phyloP scores from a whole-genome alignment of 2,113 vertebrate genomes.

The Sander lucioperca region DNA sequence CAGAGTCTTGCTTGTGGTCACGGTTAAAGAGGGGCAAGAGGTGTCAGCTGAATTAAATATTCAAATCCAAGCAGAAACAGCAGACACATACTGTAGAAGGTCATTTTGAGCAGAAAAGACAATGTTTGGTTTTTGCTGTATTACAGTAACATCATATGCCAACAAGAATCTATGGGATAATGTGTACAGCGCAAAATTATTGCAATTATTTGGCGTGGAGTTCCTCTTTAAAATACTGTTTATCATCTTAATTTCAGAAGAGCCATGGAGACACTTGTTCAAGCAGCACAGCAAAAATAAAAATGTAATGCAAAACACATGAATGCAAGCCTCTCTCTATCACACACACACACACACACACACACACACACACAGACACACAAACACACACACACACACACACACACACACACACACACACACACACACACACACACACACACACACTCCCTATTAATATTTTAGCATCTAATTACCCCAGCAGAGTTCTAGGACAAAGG shows the following conservation, averaged over 20 bases:
- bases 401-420: conserved; percentile 18
- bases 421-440: conserved; percentile 29
- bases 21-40: background rate
- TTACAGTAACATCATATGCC: background rate
- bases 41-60: background rate
- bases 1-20: background rate
- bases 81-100: too few species aligned
- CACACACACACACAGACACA: too few species aligned
- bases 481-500: conserved; percentile 72
- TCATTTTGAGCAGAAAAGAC: background rate
- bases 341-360: too few species aligned
- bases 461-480: conserved; percentile 81
- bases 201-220: background rate
- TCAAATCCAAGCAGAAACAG: background rate
- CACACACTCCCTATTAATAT: conserved; percentile 71
- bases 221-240: background rate
- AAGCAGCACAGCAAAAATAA: background rate
- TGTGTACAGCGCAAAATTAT: background rate
- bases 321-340: background rate
- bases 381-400: conserved; percentile 13
- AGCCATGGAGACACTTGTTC: background rate
- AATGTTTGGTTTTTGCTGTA: background rate
- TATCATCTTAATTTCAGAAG: background rate
- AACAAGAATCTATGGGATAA: background rate
- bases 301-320: background rate